phyloP scores from a whole-genome alignment of 2,888 invertebrate genomes.

The Synergus laeviventris region DNA sequence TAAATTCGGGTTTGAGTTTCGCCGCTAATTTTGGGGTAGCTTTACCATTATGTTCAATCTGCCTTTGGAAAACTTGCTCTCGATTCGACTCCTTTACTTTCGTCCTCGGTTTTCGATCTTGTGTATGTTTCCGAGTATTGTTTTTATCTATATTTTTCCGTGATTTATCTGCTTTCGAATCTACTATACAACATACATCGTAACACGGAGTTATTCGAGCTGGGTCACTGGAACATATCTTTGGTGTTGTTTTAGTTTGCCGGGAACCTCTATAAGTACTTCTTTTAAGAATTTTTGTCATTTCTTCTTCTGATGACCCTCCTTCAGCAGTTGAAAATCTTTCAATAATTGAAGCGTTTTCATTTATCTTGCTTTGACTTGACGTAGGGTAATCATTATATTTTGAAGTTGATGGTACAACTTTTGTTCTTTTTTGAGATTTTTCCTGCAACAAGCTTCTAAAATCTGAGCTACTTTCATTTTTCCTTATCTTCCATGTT shows the following conservation, averaged over 20 bases:
- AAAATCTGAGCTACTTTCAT: background rate
- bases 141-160: background rate
- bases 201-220: background rate
- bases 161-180: background rate
- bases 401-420: too few species aligned
- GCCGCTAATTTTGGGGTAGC: too few species aligned
- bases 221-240: background rate
- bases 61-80: background rate
- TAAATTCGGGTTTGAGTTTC: too few species aligned
- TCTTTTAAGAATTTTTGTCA: background rate
- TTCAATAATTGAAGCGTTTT: background rate
- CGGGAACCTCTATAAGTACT: background rate
- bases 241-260: too few species aligned
- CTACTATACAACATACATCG: background rate
- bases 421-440: background rate
- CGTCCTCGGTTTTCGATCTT: constrained; percentile 3
- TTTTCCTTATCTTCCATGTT: background rate
- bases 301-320: background rate
- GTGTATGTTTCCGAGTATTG: background rate
- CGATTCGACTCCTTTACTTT: background rate
- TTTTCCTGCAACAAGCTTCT: background rate
- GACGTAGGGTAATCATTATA: background rate
- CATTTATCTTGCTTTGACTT: background rate
- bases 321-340: background rate
- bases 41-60: too few species aligned